Conservation (phyloP, 2,888 invertebrate species). For the Lasioglossum marginatum region DNA sequence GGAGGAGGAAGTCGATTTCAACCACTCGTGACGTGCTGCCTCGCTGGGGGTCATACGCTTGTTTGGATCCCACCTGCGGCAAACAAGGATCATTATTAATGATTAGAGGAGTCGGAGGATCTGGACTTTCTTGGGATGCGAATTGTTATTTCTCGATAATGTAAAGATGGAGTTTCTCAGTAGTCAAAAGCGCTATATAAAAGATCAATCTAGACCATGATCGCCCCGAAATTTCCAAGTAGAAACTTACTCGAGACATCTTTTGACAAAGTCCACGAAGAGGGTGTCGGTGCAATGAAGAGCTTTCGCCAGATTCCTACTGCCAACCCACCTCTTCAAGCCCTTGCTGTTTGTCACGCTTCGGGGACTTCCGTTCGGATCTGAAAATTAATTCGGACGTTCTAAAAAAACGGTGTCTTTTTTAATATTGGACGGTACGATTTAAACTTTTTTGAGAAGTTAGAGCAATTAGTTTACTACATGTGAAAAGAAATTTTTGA, state of each 20-base stretch:
- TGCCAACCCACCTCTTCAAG: constrained; percentile 94
- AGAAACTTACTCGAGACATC: constrained; percentile 93
- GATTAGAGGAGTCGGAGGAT: neutral
- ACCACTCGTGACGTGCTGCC: constrained; percentile 95
- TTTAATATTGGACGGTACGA: no score
- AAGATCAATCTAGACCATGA: no score
- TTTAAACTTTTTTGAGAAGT: no score
- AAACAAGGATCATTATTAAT: neutral
- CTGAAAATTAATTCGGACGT: constrained; percentile 45
- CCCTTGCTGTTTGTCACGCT: constrained; percentile 97
- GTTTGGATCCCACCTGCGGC: constrained; percentile 94
- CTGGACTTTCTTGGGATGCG: no score
- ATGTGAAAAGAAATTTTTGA: no score
- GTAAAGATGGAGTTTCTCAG: no score
- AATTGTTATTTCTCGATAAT: no score
- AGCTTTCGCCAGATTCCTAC: constrained; percentile 92
- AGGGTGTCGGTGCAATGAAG: constrained; percentile 94
- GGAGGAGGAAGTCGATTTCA: constrained; percentile 86
- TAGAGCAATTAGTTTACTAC: no score
- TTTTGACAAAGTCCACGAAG: constrained; percentile 95
- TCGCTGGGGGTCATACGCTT: constrained; percentile 96
- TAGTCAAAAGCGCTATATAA: no score
- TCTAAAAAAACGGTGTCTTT: no score
- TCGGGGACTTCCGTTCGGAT: constrained; percentile 92
- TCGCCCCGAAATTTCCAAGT: no score